Percentiles rank a stretch among this genome's conserved stretches.
These are phyloP conservation scores for Trachurus trachurus DNA, from an alignment of 2,797 vertebrate genomes.

Conservation along the genomic window DNA sequence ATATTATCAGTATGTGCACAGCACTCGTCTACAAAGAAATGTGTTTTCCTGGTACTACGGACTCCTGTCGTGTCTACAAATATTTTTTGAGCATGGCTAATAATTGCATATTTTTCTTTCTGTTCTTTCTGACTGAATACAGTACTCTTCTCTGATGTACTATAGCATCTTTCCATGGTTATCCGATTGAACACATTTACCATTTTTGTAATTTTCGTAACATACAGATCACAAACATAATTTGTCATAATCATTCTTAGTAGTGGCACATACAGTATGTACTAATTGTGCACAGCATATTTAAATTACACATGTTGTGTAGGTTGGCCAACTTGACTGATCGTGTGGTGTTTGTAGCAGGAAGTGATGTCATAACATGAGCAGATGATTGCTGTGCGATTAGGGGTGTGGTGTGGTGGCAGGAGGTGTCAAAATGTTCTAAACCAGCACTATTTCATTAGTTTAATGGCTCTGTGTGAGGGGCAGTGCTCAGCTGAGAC, in stretches of 20 bases:
- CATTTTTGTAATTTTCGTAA: neutral
- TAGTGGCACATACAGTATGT: neutral
- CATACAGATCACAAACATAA: neutral
- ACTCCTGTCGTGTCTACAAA: neutral
- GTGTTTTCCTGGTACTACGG: neutral
- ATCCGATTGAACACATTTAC: too few relatives aligned
- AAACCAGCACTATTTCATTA: neutral
- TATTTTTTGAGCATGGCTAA: neutral
- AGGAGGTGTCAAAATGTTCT: neutral
- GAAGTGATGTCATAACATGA: neutral
- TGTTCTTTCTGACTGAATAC: neutral
- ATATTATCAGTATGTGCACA: conserved; percentile 20
- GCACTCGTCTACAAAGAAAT: neutral
- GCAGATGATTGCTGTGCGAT: neutral
- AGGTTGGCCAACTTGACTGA: neutral
- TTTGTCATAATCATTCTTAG: neutral
- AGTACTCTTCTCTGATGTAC: neutral
- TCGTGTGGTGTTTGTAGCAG: neutral
- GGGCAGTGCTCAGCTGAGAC: neutral
- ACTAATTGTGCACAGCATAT: neutral
- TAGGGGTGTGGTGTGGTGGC: neutral
- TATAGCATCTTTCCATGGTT: neutral
- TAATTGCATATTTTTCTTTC: neutral
- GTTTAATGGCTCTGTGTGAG: neutral
- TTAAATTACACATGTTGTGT: neutral